Percentiles rank a stretch among this genome's conserved stretches.
Evolutionary conservation across 2,888 invertebrate genomes (phyloP).

Genomic region (Drosophila meridiana): DNA sequence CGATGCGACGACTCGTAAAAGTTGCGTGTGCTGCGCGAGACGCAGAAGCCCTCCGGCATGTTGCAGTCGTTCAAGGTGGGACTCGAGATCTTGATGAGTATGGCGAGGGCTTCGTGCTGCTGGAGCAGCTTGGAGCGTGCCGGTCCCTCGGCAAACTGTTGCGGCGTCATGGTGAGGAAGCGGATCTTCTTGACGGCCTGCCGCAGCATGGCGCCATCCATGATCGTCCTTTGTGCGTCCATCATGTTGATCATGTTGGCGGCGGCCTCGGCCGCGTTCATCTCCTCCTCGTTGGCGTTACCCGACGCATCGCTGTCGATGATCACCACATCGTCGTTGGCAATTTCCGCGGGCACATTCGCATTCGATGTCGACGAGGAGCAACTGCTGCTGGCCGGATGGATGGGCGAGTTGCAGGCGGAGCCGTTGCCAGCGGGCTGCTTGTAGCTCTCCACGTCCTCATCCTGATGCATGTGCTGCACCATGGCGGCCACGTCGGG

Average conservation of each 20-base stretch:
- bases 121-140: constrained; percentile 90
- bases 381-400: constrained; percentile 13
- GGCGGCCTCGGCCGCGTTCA: constrained; percentile 53
- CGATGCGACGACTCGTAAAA: constrained; percentile 74
- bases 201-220: constrained; percentile 86
- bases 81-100: constrained; percentile 93
- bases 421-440: constrained; percentile 23
- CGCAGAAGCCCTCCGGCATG: constrained; percentile 91
- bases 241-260: constrained; percentile 76
- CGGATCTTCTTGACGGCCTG: constrained; percentile 91
- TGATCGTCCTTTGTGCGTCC: constrained; percentile 79
- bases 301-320: constrained; percentile 79
- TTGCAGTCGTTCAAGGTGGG: constrained; percentile 88
- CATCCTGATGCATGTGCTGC: constrained; percentile 75
- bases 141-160: constrained; percentile 93
- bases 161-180: constrained; percentile 91
- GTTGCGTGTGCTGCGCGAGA: constrained; percentile 84
- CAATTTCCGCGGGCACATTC: background rate
- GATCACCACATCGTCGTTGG: constrained; percentile 77
- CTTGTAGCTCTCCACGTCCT: constrained; percentile 55
- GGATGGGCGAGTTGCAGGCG: constrained; percentile 20
- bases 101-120: constrained; percentile 91
- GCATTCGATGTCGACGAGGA: constrained; percentile 23
- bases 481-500: constrained; percentile 82
- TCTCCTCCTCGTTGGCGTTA: constrained; percentile 56